Percentiles rank a stretch among this genome's conserved stretches.
Conservation (phyloP, 2,888 invertebrate species). For the Oxyteleia sp. region DNA sequence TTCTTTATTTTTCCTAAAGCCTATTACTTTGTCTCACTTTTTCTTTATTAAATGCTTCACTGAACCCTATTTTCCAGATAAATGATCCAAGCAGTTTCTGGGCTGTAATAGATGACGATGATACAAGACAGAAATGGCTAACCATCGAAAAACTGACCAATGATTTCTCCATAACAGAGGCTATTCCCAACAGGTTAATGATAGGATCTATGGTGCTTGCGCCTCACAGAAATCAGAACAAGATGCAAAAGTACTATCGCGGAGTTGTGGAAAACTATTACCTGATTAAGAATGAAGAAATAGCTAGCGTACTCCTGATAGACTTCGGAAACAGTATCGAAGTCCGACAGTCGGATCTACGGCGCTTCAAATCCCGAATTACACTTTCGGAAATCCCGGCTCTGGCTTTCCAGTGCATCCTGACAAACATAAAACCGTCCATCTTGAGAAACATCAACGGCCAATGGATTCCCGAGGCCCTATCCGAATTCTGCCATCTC, state of each 20-base stretch:
- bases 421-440: constrained; percentile 92
- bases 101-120: too few species aligned
- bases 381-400: constrained; percentile 87
- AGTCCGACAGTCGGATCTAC: constrained; percentile 88
- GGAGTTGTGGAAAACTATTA: constrained; percentile 77
- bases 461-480: constrained; percentile 90
- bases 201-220: constrained; percentile 90
- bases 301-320: constrained; percentile 91
- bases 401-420: constrained; percentile 91
- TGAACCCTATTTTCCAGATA: too few species aligned
- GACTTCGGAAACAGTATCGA: constrained; percentile 92
- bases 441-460: constrained; percentile 89
- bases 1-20: too few species aligned
- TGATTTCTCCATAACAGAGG: constrained; percentile 80
- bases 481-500: constrained; percentile 87
- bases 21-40: too few species aligned
- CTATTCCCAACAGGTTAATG: constrained; percentile 74
- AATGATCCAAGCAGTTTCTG: too few species aligned
- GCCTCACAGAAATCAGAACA: constrained; percentile 81
- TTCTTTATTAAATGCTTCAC: too few species aligned
- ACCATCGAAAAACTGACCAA: too few species aligned
- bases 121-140: too few species aligned
- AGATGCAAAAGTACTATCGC: constrained; percentile 79
- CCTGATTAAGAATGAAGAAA: constrained; percentile 73
- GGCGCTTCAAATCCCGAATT: constrained; percentile 63